These are phyloP conservation scores for Callospermophilus lateralis DNA, from an alignment of 2,113 vertebrate species.

Conservation along the genomic window DNA sequence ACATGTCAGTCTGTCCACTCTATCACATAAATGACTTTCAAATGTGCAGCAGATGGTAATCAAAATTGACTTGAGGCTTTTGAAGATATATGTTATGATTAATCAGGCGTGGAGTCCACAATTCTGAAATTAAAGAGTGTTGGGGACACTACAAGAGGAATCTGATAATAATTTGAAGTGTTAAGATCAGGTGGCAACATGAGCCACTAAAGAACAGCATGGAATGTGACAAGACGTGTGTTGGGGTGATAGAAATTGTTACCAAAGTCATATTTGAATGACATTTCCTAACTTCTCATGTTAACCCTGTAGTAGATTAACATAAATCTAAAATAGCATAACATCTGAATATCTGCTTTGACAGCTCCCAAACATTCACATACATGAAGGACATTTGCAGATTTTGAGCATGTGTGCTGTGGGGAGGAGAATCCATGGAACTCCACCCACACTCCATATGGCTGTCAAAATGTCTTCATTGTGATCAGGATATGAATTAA, in stretches of 20 bases:
- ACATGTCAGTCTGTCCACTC: conserved; percentile 64
- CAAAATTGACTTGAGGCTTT: conserved; percentile 72
- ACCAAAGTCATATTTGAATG: conserved; percentile 75
- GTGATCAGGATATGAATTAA: conserved; percentile 37
- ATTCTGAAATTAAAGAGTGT: conserved; percentile 68
- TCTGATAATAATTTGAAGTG: conserved; percentile 57
- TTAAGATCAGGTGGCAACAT: conserved; percentile 67
- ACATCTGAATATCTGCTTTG: conserved; percentile 68
- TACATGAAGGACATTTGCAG: conserved; percentile 55
- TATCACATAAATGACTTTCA: conserved; percentile 60
- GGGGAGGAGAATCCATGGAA: neutral
- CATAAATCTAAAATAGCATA: conserved; percentile 71
- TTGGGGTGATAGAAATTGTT: conserved; percentile 54
- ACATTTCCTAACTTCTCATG: conserved; percentile 65
- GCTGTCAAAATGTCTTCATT: conserved; percentile 51
- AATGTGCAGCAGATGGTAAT: conserved; percentile 76
- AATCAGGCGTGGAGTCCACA: conserved; percentile 49
- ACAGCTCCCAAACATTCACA: conserved; percentile 61
- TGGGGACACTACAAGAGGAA: conserved; percentile 21
- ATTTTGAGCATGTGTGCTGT: neutral
- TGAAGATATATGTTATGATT: conserved; percentile 78
- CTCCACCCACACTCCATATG: conserved; percentile 67
- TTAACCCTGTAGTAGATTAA: conserved; percentile 75
- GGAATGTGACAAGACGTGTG: conserved; percentile 64
- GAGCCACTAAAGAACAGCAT: conserved; percentile 67